Conservation (phyloP, 1,140 invertebrate genomes). For the Cotesia vestalis region DNA sequence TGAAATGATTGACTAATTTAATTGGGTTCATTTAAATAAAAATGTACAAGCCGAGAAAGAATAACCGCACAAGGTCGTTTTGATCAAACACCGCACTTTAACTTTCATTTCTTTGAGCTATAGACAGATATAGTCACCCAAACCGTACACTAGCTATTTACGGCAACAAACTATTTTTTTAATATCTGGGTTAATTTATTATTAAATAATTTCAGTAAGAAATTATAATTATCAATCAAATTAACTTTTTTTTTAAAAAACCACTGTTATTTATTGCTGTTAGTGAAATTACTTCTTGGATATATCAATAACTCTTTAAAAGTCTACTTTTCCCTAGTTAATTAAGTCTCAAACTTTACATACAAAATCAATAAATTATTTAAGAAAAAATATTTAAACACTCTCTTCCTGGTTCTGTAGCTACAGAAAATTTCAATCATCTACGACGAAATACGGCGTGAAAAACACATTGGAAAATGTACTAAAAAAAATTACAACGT, state of each 20-base stretch:
- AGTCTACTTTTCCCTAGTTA: too few relatives aligned
- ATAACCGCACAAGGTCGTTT: slow-evolving; percentile 30
- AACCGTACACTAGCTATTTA: slow-evolving; percentile 22
- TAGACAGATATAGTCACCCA: neutral
- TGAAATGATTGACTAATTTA: slow-evolving; percentile 26
- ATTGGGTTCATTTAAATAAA: slow-evolving; percentile 4
- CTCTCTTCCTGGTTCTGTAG: slow-evolving; percentile 20
- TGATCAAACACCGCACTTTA: slow-evolving; percentile 29
- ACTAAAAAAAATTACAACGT: slow-evolving; percentile 1
- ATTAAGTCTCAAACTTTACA: slow-evolving; percentile 1
- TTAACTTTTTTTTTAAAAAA: too few relatives aligned
- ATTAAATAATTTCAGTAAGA: slow-evolving; percentile 2
- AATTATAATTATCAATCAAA: neutral
- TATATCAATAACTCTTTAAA: too few relatives aligned
- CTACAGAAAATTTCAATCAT: neutral
- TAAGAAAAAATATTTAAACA: slow-evolving; percentile 1
- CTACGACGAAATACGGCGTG: neutral
- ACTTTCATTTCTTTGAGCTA: slow-evolving; percentile 33
- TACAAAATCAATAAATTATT: slow-evolving; percentile 2
- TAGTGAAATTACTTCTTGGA: too few relatives aligned
- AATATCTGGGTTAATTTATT: slow-evolving; percentile 18
- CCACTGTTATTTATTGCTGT: too few relatives aligned
- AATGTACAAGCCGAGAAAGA: slow-evolving; percentile 7
- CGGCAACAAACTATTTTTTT: slow-evolving; percentile 1
- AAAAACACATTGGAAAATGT: neutral